phyloP scores from a whole-genome alignment of 2,113 vertebrate species.

The Neolamprologus falcicula region DNA sequence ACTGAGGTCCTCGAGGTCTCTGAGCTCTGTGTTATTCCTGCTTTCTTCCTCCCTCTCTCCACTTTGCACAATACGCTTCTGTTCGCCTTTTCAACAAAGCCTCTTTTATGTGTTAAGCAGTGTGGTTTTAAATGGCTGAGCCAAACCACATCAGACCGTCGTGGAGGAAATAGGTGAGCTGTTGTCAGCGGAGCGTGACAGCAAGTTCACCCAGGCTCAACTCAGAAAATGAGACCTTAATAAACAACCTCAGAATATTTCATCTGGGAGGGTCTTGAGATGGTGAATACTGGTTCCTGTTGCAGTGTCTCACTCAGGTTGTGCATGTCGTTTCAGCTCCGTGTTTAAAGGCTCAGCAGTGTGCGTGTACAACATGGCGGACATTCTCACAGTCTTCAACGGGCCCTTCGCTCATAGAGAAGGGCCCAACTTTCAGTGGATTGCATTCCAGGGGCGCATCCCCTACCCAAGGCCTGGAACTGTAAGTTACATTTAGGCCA shows the following conservation, averaged over 20 bases:
- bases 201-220: background rate
- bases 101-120: slow-evolving; percentile 28
- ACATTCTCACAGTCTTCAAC: slow-evolving; percentile 96
- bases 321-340: slow-evolving; percentile 82
- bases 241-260: background rate
- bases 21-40: slow-evolving; percentile 17
- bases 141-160: slow-evolving; percentile 28
- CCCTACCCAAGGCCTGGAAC: slow-evolving; percentile 94
- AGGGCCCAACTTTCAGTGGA: slow-evolving; percentile 92
- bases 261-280: background rate
- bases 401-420: slow-evolving; percentile 97
- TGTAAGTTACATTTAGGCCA: slow-evolving; percentile 70
- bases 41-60: background rate
- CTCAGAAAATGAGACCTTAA: background rate
- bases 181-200: background rate
- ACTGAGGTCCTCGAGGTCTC: background rate
- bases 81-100: slow-evolving; percentile 16
- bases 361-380: slow-evolving; percentile 93
- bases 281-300: background rate
- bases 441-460: slow-evolving; percentile 94
- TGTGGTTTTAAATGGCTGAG: slow-evolving; percentile 2
- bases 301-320: background rate
- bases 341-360: slow-evolving; percentile 98
- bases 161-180: background rate
- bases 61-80: background rate